Evolutionary conservation across 2,113 vertebrate species (phyloP).

Genomic region (Sceloporus undulatus): DNA sequence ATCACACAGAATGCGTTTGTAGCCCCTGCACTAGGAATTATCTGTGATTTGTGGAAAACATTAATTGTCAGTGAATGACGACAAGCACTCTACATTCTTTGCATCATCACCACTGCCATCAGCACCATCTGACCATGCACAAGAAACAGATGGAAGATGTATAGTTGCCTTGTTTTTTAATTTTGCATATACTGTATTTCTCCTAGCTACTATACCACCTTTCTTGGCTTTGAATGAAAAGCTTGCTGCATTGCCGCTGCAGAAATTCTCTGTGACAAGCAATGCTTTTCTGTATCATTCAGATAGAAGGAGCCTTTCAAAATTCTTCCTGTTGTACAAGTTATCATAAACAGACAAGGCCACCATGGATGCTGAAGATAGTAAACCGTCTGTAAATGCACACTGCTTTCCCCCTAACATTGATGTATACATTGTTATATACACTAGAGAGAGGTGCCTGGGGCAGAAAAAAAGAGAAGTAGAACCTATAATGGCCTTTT

Average conservation of each 20-base stretch:
- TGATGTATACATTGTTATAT: too few relatives aligned
- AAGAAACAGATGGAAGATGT: constrained; percentile 28
- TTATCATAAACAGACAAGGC: too few relatives aligned
- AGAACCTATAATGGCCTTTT: neutral
- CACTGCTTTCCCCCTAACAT: too few relatives aligned
- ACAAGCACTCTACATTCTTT: neutral
- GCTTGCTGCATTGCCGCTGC: neutral
- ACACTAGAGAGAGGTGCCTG: too few relatives aligned
- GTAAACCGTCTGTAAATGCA: too few relatives aligned
- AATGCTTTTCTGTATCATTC: neutral
- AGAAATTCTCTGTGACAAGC: neutral
- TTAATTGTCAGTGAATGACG: constrained; percentile 15
- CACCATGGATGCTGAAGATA: too few relatives aligned
- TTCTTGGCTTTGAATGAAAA: constrained; percentile 2
- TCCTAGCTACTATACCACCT: neutral
- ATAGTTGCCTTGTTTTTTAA: too few relatives aligned
- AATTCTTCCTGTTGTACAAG: neutral
- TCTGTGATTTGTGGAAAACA: constrained; percentile 5
- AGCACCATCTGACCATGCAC: neutral
- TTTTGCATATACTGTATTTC: too few relatives aligned
- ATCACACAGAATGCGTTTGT: constrained; percentile 52
- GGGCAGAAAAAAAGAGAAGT: too few relatives aligned
- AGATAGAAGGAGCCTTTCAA: neutral
- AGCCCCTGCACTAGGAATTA: constrained; percentile 14
- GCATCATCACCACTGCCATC: neutral